These are phyloP conservation scores for Drosophila littoralis DNA, from an alignment of 1,140 invertebrate genomes.

Conservation along the genomic window DNA sequence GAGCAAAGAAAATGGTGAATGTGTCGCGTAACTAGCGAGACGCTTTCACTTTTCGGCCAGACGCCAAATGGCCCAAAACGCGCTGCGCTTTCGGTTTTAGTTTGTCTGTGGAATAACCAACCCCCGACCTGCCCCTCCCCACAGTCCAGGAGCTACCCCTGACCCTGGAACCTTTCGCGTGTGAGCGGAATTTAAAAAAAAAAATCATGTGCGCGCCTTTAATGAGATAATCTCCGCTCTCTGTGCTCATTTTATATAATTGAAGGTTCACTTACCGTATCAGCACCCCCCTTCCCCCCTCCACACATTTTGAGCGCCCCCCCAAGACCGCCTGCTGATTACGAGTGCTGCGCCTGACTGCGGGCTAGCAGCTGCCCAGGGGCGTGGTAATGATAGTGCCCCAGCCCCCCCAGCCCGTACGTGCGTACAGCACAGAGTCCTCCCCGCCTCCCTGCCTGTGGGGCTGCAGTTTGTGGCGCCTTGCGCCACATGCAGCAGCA, in stretches of 20 bases:
- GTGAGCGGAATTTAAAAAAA: constrained; percentile 78
- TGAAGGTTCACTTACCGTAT: constrained; percentile 76
- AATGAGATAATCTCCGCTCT: constrained; percentile 81
- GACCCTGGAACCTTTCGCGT: constrained; percentile 9
- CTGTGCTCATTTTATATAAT: constrained; percentile 76
- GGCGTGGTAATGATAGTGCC: constrained; percentile 51
- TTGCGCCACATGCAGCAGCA: constrained; percentile 40
- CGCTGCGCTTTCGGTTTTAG: constrained; percentile 47
- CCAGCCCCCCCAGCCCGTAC: constrained; percentile 38
- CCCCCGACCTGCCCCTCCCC: neutral
- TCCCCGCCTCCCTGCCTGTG: neutral
- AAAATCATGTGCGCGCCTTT: constrained; percentile 51
- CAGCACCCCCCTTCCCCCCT: neutral
- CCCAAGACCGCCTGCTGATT: constrained; percentile 33
- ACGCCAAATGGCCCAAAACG: constrained; percentile 40
- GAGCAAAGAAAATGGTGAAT: constrained; percentile 53
- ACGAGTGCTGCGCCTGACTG: constrained; percentile 22
- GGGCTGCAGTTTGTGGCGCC: constrained; percentile 36
- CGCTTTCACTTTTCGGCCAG: constrained; percentile 42
- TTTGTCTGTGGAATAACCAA: constrained; percentile 33
- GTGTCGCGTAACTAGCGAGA: constrained; percentile 58
- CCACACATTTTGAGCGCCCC: too few relatives aligned
- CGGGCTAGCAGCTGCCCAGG: neutral
- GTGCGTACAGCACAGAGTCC: constrained; percentile 28
- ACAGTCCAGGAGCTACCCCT: neutral